phyloP scores from a whole-genome alignment of 1,140 invertebrate species.

The Trinorchestia longiramus region DNA sequence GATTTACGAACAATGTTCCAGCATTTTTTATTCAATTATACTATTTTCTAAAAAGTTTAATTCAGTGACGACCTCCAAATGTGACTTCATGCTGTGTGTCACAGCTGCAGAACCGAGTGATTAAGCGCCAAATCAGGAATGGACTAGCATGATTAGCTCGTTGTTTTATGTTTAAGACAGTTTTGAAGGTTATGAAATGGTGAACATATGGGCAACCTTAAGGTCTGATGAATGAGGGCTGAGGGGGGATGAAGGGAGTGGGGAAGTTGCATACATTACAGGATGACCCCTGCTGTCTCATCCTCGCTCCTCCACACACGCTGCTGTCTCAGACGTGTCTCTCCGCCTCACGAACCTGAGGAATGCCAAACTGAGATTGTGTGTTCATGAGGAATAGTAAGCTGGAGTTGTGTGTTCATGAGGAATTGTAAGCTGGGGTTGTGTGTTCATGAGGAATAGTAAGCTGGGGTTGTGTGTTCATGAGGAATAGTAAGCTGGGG shows the following conservation, averaged over 20 bases:
- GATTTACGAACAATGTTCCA: background rate
- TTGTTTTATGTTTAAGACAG: background rate
- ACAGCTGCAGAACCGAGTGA: background rate
- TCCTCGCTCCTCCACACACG: too few species aligned
- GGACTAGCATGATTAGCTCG: background rate
- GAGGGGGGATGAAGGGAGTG: too few species aligned
- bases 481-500: too few species aligned
- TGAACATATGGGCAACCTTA: background rate
- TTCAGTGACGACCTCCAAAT: background rate
- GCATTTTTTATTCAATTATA: background rate
- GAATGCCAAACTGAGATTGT: too few species aligned
- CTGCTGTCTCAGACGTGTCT: too few species aligned
- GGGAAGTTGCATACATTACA: background rate
- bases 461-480: too few species aligned
- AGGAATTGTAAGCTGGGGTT: too few species aligned
- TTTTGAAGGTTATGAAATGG: background rate
- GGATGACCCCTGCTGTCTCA: too few species aligned
- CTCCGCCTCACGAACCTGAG: too few species aligned
- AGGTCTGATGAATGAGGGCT: background rate
- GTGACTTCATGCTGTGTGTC: background rate
- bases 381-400: too few species aligned
- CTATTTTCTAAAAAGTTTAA: background rate
- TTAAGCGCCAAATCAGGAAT: background rate
- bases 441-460: too few species aligned
- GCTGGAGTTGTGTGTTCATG: too few species aligned